Evolutionary conservation across 2,797 vertebrate genomes (phyloP).

Genomic region (Periparus ater): DNA sequence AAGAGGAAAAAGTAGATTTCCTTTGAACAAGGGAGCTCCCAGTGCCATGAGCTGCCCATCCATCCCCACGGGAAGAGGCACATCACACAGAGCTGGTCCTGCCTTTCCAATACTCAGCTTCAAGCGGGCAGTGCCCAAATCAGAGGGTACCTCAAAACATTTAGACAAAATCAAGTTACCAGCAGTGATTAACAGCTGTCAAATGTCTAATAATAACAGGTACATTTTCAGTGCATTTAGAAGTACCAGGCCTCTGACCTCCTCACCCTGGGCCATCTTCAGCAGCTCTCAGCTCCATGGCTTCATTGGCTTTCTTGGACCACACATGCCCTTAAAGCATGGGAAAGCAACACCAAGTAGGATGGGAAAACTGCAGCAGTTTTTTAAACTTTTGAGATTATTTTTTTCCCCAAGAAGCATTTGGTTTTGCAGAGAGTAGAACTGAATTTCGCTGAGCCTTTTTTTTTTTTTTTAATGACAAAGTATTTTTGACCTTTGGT

Average conservation of each 20-base stretch:
- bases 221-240: background rate
- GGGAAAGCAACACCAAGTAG: background rate
- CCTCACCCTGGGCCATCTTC: background rate
- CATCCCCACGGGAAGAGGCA: background rate
- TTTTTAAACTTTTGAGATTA: background rate
- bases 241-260: background rate
- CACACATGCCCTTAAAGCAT: background rate
- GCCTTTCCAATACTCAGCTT: background rate
- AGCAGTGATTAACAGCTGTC: slow-evolving; percentile 4
- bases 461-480: background rate
- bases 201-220: background rate
- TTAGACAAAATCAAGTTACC: background rate
- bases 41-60: rapidly evolving
- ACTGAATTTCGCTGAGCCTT: background rate
- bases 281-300: background rate
- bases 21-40: background rate
- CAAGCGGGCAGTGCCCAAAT: background rate
- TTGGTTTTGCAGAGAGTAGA: background rate
- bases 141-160: background rate
- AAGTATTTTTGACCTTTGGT: background rate
- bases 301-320: background rate
- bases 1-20: background rate
- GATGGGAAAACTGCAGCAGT: background rate
- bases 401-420: background rate
- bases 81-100: rapidly evolving